A percentile compares a stretch with the other conserved stretches of the same genome.
phyloP scores from a whole-genome alignment of 2,113 vertebrate genomes.

The Daubentonia madagascariensis region DNA sequence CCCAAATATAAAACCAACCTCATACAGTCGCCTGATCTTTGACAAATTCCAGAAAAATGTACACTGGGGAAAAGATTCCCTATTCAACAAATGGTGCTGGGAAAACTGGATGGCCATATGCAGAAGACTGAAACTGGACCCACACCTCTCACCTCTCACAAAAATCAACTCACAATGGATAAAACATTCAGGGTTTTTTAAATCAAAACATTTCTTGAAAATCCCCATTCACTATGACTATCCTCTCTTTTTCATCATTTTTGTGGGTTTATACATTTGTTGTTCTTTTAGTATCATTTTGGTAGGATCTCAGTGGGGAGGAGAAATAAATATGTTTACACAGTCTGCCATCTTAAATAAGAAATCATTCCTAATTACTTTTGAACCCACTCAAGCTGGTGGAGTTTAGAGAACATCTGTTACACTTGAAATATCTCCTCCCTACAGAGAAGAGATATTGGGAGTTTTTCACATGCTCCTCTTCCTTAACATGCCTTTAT shows the following conservation, averaged over 20 bases:
- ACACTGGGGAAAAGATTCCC: no score
- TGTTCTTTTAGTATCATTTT: not conserved
- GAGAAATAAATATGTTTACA: not conserved
- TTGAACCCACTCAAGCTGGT: not conserved
- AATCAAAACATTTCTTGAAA: not conserved
- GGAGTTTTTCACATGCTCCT: not conserved
- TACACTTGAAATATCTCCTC: not conserved
- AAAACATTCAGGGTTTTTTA: no score
- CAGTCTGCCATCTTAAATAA: not conserved
- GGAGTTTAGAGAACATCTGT: not conserved
- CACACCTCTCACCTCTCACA: no score
- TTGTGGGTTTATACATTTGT: not conserved
- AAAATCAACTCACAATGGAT: no score
- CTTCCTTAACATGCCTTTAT: not conserved
- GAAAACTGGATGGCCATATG: no score
- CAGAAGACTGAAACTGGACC: no score
- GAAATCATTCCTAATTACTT: not conserved
- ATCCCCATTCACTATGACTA: not conserved
- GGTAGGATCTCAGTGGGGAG: not conserved
- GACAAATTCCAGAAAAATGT: no score
- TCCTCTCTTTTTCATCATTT: not conserved
- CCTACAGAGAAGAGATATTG: not conserved
- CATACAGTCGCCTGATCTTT: no score
- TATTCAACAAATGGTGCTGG: no score
- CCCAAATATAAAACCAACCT: no score